Evolutionary conservation across 1,140 invertebrate species (phyloP).

Genomic region (Sesamia nonagrioides): DNA sequence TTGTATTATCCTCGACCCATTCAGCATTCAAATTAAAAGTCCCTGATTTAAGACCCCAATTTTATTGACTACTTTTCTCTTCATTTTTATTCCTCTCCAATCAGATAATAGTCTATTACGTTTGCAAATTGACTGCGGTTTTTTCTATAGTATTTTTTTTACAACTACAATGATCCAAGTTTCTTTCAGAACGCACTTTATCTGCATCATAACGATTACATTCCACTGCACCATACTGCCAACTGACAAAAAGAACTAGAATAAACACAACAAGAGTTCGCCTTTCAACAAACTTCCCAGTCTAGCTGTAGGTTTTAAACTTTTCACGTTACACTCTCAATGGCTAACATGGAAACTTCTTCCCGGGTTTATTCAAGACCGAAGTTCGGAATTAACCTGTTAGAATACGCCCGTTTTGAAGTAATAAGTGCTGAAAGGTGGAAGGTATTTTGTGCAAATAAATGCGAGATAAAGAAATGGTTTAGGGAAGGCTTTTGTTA

Average conservation of each 20-base stretch:
- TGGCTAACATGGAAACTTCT: constrained; percentile 6
- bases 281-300: not conserved
- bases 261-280: not conserved
- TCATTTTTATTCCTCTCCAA: too few species aligned
- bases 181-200: too few species aligned
- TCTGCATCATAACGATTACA: too few species aligned
- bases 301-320: constrained; percentile 10
- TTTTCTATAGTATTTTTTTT: too few species aligned
- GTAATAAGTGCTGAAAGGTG: not conserved
- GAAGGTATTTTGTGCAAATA: constrained; percentile 2
- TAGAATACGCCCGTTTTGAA: constrained; percentile 17
- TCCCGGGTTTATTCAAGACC: constrained; percentile 12
- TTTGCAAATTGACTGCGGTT: too few species aligned
- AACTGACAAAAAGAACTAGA: not conserved
- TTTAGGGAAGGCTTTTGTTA: not conserved
- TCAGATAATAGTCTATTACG: too few species aligned
- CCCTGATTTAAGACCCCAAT: too few species aligned
- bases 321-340: constrained; percentile 7
- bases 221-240: too few species aligned
- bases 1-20: too few species aligned
- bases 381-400: constrained; percentile 28
- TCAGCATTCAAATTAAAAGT: too few species aligned
- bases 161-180: too few species aligned
- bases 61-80: too few species aligned
- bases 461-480: not conserved